Conservation (phyloP, 30 jellyfish, hydroid and myxozoan species). For the Pseudorhiza aurosa region DNA sequence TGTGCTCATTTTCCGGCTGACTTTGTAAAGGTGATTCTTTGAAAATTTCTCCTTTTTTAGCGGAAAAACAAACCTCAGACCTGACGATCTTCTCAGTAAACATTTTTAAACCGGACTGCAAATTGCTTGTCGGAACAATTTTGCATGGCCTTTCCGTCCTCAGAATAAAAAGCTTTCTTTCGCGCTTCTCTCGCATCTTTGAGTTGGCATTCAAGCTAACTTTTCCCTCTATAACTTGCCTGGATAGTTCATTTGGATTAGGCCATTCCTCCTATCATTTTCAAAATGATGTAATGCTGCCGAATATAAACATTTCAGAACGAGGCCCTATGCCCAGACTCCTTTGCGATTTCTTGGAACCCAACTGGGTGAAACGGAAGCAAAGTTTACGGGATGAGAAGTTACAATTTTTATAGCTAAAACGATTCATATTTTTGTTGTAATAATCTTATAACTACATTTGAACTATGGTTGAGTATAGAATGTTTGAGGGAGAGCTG, state of each 20-base stretch:
- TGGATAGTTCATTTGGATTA: not conserved
- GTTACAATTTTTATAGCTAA: too few relatives aligned
- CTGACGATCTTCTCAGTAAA: constrained; percentile 1
- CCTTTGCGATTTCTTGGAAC: not conserved
- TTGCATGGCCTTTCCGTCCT: constrained; percentile 44
- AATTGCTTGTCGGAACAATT: not conserved
- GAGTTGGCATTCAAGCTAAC: not conserved
- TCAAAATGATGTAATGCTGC: not conserved
- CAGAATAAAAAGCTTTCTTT: constrained; percentile 8
- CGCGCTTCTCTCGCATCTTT: not conserved
- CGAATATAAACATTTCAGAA: not conserved
- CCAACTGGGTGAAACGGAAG: not conserved
- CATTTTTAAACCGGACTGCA: not conserved
- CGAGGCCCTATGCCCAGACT: not conserved
- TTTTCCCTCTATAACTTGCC: too few relatives aligned
- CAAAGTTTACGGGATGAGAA: too few relatives aligned
- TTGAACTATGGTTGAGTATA: too few relatives aligned
- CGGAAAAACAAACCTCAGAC: constrained; percentile 6
- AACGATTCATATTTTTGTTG: too few relatives aligned
- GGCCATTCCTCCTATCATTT: not conserved
- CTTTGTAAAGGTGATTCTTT: constrained; percentile 5
- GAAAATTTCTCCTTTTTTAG: constrained; percentile 57
- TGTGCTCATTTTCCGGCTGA: constrained; percentile 34
- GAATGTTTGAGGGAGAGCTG: too few relatives aligned
- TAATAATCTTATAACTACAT: too few relatives aligned